A percentile compares a stretch with the other conserved stretches of the same genome.
These are phyloP conservation scores for Mythimna pallens DNA, from an alignment of 2,888 invertebrate species.

Conservation along the genomic window DNA sequence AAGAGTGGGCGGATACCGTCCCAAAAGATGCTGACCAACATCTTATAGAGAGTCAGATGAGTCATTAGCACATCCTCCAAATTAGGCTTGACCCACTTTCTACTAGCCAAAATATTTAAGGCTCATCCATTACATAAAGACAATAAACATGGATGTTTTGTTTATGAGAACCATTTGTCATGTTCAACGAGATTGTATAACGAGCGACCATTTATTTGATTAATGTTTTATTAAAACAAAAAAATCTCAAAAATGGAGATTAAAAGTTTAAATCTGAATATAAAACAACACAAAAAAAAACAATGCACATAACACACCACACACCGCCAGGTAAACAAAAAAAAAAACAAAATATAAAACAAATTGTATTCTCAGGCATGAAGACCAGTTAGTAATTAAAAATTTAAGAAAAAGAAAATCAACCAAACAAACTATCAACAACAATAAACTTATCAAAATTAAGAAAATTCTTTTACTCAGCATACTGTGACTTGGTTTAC, in stretches of 20 bases:
- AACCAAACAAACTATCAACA: background rate
- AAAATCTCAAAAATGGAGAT: background rate
- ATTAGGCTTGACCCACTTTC: slow-evolving; percentile 57
- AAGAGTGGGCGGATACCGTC: slow-evolving; percentile 19
- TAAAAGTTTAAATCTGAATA: background rate
- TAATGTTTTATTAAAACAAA: slow-evolving; percentile 10
- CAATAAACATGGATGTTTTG: slow-evolving; percentile 38
- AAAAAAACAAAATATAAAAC: background rate
- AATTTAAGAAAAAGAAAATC: background rate
- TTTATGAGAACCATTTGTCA: slow-evolving; percentile 51
- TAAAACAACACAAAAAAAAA: background rate
- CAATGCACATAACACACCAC: too few species aligned
- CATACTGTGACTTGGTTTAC: too few species aligned
- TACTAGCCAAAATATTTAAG: slow-evolving; percentile 43
- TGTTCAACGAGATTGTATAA: slow-evolving; percentile 38
- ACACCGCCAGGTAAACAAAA: too few species aligned
- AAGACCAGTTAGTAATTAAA: too few species aligned
- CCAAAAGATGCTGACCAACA: slow-evolving; percentile 45
- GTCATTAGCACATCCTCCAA: slow-evolving; percentile 35
- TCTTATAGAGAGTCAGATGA: slow-evolving; percentile 34
- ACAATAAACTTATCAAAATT: background rate
- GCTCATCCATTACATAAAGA: slow-evolving; percentile 51
- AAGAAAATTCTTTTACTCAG: background rate
- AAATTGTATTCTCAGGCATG: too few species aligned
- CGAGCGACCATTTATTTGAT: slow-evolving; percentile 1